Conservation (phyloP, 1,140 invertebrate species). For the Nilaparvata lugens region DNA sequence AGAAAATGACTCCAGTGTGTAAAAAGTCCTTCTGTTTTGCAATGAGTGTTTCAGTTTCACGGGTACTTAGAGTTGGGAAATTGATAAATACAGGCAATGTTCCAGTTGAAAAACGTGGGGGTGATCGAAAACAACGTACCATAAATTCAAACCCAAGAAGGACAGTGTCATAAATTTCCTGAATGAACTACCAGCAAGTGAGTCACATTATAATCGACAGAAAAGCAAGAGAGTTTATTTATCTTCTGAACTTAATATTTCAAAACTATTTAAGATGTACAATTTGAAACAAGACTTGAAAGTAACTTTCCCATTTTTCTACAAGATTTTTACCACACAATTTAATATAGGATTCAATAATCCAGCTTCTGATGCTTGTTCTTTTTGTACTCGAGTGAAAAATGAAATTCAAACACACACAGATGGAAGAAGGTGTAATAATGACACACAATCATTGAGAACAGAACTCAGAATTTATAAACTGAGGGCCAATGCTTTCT, state of each 20-base stretch:
- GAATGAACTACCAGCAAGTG: no score
- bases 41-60: not conserved
- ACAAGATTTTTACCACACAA: not conserved
- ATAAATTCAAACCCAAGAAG: not conserved
- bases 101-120: not conserved
- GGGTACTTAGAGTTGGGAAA: not conserved
- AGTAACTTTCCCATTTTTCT: not conserved
- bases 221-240: not conserved
- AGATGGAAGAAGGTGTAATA: not conserved
- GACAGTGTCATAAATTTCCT: not conserved
- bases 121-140: not conserved
- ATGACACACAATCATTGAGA: no score
- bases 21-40: not conserved
- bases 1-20: not conserved
- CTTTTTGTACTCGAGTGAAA: no score
- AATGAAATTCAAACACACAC: not conserved
- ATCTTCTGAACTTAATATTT: no score
- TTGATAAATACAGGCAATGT: not conserved
- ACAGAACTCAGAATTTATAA: not conserved
- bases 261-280: not conserved
- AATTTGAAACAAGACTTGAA: not conserved
- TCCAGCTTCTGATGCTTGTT: no score
- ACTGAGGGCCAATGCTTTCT: not conserved
- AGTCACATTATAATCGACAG: not conserved
- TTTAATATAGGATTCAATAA: no score